A percentile compares a stretch with the other conserved stretches of the same genome.
These are phyloP conservation scores for Epizoanthus ramosus DNA, from an alignment of 92 coral and sea anemone genomes.

Conservation along the genomic window DNA sequence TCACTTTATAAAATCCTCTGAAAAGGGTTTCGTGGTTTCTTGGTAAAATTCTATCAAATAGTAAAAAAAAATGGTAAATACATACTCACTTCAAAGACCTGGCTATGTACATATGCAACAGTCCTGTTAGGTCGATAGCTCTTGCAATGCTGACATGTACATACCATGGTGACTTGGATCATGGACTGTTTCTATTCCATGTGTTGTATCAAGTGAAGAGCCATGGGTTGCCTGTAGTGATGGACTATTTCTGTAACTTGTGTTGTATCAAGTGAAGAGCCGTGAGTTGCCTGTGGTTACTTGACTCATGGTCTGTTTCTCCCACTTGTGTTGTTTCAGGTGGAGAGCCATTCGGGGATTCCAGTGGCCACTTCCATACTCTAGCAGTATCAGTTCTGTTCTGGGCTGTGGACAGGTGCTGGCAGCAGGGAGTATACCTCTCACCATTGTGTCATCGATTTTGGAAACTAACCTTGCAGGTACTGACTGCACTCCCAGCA, in stretches of 20 bases:
- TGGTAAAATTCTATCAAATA: too few relatives aligned
- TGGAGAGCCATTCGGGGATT: neutral
- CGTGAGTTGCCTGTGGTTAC: too few relatives aligned
- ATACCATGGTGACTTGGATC: too few relatives aligned
- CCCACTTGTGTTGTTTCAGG: neutral
- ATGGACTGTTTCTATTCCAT: neutral
- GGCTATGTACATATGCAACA: too few relatives aligned
- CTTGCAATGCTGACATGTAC: too few relatives aligned
- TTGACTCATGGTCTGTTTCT: too few relatives aligned
- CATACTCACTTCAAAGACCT: too few relatives aligned
- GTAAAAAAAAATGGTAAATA: too few relatives aligned
- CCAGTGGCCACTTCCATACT: conserved; percentile 52
- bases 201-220: neutral
- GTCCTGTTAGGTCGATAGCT: too few relatives aligned
- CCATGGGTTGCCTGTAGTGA: too few relatives aligned
- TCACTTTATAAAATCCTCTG: too few relatives aligned
- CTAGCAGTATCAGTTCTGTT: conserved; percentile 72
- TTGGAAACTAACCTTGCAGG: conserved; percentile 79
- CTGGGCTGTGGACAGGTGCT: conserved; percentile 84
- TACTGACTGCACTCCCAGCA: neutral
- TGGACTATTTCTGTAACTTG: neutral
- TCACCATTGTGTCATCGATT: conserved; percentile 90
- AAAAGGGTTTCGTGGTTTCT: too few relatives aligned
- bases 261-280: neutral
- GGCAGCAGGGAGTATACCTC: conserved; percentile 89